Evolutionary conservation across 2,113 vertebrate species (phyloP).

Genomic region (Etheostoma cragini): DNA sequence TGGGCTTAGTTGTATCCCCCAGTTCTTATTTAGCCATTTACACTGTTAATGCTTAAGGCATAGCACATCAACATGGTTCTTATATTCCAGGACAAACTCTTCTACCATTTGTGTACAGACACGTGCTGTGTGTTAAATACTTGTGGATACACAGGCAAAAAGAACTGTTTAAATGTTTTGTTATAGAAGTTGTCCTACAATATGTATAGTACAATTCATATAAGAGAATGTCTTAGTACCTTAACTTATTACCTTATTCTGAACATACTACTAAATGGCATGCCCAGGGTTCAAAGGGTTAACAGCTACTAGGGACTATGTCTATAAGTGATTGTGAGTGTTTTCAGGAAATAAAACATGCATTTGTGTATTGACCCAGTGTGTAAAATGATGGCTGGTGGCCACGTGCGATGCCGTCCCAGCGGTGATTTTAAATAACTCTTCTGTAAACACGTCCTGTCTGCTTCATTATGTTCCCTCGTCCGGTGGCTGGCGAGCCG

Average conservation of each 20-base stretch:
- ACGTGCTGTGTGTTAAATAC: too few relatives aligned
- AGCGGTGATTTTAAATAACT: constrained; percentile 76
- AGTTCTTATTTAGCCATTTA: not conserved
- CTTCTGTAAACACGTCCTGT: constrained; percentile 79
- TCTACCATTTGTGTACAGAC: too few relatives aligned
- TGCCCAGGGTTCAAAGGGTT: constrained; percentile 29
- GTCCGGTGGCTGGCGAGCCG: not conserved
- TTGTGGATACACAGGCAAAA: too few relatives aligned
- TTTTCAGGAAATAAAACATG: constrained; percentile 44
- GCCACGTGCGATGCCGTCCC: constrained; percentile 75
- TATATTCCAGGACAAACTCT: too few relatives aligned
- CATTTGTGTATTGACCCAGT: constrained; percentile 31
- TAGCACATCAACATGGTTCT: not conserved
- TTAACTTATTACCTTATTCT: not conserved
- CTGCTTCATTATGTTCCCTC: constrained; percentile 60
- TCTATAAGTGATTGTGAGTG: constrained; percentile 25
- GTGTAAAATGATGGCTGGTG: constrained; percentile 63
- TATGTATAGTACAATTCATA: not conserved
- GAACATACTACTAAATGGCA: not conserved
- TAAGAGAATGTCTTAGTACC: not conserved
- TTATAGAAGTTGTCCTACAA: not conserved
- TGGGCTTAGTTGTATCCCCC: not conserved
- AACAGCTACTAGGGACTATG: constrained; percentile 47
- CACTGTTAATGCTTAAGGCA: not conserved
- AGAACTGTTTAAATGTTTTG: too few relatives aligned